phyloP scores from a whole-genome alignment of 2,888 invertebrate genomes.

The Steromphala cineraria region DNA sequence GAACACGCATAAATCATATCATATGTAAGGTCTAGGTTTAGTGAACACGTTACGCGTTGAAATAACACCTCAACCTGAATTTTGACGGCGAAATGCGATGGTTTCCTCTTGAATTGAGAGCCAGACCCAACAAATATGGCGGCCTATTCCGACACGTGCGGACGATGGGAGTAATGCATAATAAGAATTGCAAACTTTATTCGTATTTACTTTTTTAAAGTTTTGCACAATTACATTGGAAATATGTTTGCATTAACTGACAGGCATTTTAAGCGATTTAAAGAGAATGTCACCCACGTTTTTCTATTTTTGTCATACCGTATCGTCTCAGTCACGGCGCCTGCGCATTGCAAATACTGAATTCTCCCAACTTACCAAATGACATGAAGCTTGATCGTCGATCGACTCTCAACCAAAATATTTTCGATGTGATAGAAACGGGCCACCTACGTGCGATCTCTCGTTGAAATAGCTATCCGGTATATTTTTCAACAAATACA shows the following conservation, averaged over 20 bases:
- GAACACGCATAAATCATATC: no score
- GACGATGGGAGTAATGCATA: slow-evolving; percentile 15
- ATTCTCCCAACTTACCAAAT: slow-evolving; percentile 28
- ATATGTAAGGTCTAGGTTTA: no score
- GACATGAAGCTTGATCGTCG: slow-evolving; percentile 17
- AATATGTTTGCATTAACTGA: no score
- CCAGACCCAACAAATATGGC: slow-evolving; percentile 5
- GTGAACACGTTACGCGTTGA: background rate
- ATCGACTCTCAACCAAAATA: slow-evolving; percentile 8
- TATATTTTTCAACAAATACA: background rate
- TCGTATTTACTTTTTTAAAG: no score
- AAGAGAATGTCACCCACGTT: background rate
- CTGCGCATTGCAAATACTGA: slow-evolving; percentile 10
- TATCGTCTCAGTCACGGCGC: slow-evolving; percentile 2
- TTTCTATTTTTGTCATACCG: slow-evolving; percentile 8
- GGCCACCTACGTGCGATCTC: background rate
- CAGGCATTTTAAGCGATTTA: no score
- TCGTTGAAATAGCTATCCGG: background rate
- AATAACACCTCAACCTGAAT: background rate
- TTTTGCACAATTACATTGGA: no score
- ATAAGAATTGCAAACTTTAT: background rate
- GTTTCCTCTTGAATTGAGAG: background rate
- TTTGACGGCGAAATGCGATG: background rate
- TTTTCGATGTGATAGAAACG: background rate
- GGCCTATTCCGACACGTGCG: slow-evolving; percentile 12